Percentiles rank a stretch among this genome's conserved stretches.
These are phyloP conservation scores for Gobius niger DNA, from an alignment of 2,113 vertebrate species.

Conservation along the genomic window DNA sequence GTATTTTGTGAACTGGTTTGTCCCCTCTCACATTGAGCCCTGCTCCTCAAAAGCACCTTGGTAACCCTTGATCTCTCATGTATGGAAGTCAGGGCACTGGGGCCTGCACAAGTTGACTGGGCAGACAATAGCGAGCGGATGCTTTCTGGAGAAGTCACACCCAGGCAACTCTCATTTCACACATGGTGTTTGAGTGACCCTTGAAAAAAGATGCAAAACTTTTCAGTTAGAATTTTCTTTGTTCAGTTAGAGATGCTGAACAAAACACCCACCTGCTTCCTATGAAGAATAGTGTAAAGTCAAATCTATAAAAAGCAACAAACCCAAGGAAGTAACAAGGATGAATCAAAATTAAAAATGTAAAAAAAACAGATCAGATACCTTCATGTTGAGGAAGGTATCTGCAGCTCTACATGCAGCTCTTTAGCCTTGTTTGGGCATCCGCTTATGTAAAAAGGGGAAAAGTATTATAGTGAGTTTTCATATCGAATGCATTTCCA, in stretches of 20 bases:
- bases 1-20: conserved; percentile 74
- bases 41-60: conserved; percentile 77
- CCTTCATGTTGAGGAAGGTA: no score
- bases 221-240: conserved; percentile 53
- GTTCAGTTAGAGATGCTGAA: conserved; percentile 41
- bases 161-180: conserved; percentile 76
- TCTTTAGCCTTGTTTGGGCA: neutral
- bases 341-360: neutral
- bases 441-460: neutral
- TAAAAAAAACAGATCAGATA: neutral
- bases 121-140: conserved; percentile 76
- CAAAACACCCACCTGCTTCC: conserved; percentile 23
- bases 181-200: conserved; percentile 68
- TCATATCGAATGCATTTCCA: no score
- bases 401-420: neutral
- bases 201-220: conserved; percentile 51
- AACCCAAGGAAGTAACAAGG: neutral
- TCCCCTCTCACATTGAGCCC: conserved; percentile 71
- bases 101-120: conserved; percentile 77
- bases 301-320: neutral
- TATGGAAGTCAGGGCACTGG: conserved; percentile 77
- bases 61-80: conserved; percentile 86
- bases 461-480: no score
- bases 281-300: conserved; percentile 9
- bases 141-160: conserved; percentile 77